Percentiles rank a stretch among this genome's conserved stretches.
Evolutionary conservation across 2,113 vertebrate species (phyloP).

Genomic region (Vulpes ferrilata): DNA sequence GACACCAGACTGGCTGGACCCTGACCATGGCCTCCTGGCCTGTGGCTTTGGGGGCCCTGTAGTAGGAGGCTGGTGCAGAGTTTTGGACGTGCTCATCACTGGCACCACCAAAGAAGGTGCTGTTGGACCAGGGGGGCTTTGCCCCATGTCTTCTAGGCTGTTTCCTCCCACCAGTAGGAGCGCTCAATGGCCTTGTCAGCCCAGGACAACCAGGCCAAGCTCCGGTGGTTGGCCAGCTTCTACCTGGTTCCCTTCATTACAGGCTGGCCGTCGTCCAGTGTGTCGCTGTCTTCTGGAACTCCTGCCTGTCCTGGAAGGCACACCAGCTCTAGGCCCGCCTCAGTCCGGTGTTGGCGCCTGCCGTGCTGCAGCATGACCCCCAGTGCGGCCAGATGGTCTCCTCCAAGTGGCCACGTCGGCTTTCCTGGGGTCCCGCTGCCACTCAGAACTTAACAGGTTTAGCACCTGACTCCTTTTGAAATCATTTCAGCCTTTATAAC

Average conservation of each 20-base stretch:
- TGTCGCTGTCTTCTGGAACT: slow-evolving; percentile 95
- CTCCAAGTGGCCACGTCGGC: background rate
- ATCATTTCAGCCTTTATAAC: background rate
- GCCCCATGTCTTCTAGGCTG: slow-evolving; percentile 93
- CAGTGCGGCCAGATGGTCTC: background rate
- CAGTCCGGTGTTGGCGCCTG: background rate
- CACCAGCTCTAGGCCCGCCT: slow-evolving; percentile 86
- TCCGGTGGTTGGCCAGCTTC: slow-evolving; percentile 77
- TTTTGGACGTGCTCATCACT: slow-evolving; percentile 91
- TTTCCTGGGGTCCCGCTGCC: background rate
- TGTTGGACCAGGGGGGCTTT: slow-evolving; percentile 94
- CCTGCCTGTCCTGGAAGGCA: slow-evolving; percentile 97
- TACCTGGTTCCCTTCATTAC: no score
- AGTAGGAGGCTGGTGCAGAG: slow-evolving; percentile 94
- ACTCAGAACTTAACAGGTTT: background rate
- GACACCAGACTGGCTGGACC: slow-evolving; percentile 90
- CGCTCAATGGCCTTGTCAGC: slow-evolving; percentile 91
- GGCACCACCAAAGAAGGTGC: slow-evolving; percentile 95
- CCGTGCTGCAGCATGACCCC: background rate
- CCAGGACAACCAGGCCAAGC: slow-evolving; percentile 91
- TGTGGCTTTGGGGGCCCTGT: slow-evolving; percentile 96
- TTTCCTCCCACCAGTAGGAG: slow-evolving; percentile 91
- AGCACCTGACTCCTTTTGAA: background rate
- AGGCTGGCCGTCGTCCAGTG: slow-evolving; percentile 94
- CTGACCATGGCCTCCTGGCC: slow-evolving; percentile 93